A percentile compares a stretch with the other conserved stretches of the same genome.
Conservation (phyloP, 2,113 vertebrate genomes). For the Heteronetta atricapilla region DNA sequence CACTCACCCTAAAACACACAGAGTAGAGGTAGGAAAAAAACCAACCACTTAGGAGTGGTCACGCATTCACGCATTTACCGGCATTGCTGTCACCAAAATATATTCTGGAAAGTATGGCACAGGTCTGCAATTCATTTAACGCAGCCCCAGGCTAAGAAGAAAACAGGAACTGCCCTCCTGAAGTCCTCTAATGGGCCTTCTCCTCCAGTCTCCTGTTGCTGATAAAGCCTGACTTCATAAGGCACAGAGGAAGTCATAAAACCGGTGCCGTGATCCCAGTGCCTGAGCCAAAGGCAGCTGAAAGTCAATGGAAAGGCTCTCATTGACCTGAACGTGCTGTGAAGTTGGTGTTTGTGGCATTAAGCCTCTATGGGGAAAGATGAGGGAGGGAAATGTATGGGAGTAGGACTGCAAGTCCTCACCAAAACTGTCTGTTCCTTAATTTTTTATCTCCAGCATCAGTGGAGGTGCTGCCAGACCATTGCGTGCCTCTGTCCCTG, state of each 20-base stretch:
- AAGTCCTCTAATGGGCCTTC: not conserved
- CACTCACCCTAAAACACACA: not conserved
- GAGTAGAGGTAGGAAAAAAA: not conserved
- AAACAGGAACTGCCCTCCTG: slow-evolving; percentile 17
- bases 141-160: not conserved
- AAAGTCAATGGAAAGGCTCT: not conserved
- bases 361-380: not conserved
- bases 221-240: not conserved
- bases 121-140: not conserved
- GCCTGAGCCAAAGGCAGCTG: not conserved
- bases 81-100: not conserved
- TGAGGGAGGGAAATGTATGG: not conserved
- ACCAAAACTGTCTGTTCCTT: not conserved
- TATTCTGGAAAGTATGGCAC: not conserved
- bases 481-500: not conserved
- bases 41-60: not conserved
- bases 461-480: not conserved
- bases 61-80: accelerated
- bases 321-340: not conserved
- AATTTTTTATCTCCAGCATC: not conserved
- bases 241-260: not conserved
- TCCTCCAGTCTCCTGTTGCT: not conserved
- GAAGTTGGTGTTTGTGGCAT: not conserved
- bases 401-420: not conserved
- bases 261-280: not conserved